Percentiles rank a stretch among this genome's conserved stretches.
Conservation (phyloP, 2,113 vertebrate genomes). For the Holacanthus passer region DNA sequence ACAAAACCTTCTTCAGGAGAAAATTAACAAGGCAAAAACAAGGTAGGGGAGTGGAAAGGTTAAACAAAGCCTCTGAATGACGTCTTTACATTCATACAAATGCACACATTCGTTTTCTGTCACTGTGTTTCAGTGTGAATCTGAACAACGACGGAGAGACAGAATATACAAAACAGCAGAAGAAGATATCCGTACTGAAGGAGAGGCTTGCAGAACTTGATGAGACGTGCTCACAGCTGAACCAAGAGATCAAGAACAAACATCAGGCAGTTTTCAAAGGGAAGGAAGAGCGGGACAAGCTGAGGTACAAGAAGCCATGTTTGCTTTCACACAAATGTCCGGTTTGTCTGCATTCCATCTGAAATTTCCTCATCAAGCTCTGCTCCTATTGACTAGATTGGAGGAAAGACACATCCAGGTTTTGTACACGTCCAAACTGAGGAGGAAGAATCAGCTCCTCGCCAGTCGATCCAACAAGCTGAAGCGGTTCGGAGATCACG, state of each 20-base stretch:
- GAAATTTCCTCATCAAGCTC: not conserved
- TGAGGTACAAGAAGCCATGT: conserved; percentile 34
- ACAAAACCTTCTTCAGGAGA: conserved; percentile 62
- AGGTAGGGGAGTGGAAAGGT: conserved; percentile 38
- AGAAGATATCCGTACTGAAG: conserved; percentile 30
- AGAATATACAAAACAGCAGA: not conserved
- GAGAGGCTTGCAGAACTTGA: conserved; percentile 44
- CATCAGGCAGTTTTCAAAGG: conserved; percentile 61
- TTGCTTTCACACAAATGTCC: not conserved
- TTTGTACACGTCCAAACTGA: conserved; percentile 44
- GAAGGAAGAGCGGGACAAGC: conserved; percentile 60
- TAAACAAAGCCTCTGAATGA: not conserved
- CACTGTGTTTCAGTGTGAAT: conserved; percentile 19
- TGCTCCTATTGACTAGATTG: conserved; percentile 11
- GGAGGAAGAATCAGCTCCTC: conserved; percentile 61
- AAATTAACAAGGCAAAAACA: conserved; percentile 52
- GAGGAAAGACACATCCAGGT: conserved; percentile 59
- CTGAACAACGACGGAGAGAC: conserved; percentile 27
- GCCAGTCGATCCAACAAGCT: conserved; percentile 62
- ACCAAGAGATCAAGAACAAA: conserved; percentile 59
- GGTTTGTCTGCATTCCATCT: not conserved
- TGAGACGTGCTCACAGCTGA: conserved; percentile 26
- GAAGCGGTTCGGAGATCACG: conserved; percentile 58
- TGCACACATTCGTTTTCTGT: not conserved
- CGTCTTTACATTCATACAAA: not conserved